A percentile compares a stretch with the other conserved stretches of the same genome.
These are phyloP conservation scores for Dryobota labecula DNA, from an alignment of 2,888 invertebrate genomes.

Conservation along the genomic window DNA sequence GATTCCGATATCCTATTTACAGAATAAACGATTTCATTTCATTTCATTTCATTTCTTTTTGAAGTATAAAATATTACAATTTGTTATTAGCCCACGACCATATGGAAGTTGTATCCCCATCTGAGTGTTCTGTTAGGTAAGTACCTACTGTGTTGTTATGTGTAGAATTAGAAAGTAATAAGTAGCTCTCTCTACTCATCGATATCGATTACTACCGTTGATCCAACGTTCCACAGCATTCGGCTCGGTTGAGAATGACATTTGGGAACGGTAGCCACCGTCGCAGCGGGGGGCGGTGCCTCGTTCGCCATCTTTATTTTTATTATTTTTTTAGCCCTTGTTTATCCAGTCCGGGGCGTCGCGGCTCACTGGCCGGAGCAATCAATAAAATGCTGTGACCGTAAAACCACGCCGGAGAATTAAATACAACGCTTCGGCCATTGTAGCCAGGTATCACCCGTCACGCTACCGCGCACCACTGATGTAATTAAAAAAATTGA, in stretches of 20 bases:
- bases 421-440: slow-evolving; percentile 80
- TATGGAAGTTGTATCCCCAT: background rate
- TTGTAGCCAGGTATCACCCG: slow-evolving; percentile 72
- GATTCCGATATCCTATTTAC: too few relatives aligned
- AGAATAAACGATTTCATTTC: too few relatives aligned
- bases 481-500: slow-evolving; percentile 77
- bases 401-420: slow-evolving; percentile 86
- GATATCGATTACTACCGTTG: slow-evolving; percentile 63
- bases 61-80: background rate
- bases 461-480: slow-evolving; percentile 69
- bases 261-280: slow-evolving; percentile 87
- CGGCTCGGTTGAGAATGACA: slow-evolving; percentile 83
- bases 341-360: slow-evolving; percentile 87
- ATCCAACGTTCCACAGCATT: slow-evolving; percentile 56
- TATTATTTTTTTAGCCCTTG: slow-evolving; percentile 86
- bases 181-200: slow-evolving; percentile 30
- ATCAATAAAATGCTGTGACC: slow-evolving; percentile 88
- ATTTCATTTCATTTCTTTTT: too few relatives aligned
- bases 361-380: slow-evolving; percentile 85
- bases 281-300: slow-evolving; percentile 87
- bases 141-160: too few relatives aligned
- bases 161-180: background rate
- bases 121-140: background rate
- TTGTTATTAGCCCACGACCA: background rate
- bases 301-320: slow-evolving; percentile 86